phyloP scores from a whole-genome alignment of 1,140 invertebrate genomes.

The Leptinotarsa lineolata region DNA sequence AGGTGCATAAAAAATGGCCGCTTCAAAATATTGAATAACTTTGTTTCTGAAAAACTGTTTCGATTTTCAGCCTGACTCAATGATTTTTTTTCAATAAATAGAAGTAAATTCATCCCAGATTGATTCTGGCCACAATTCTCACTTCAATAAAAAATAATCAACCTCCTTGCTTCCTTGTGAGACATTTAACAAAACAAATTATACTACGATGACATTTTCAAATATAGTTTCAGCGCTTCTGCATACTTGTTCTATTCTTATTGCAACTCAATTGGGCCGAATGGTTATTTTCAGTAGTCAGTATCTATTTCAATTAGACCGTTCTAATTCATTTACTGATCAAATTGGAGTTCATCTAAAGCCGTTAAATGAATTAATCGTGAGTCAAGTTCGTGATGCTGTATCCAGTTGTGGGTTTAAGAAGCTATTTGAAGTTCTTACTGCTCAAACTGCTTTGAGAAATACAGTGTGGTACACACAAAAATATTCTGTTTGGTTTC shows the following conservation, averaged over 20 bases:
- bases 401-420: not conserved
- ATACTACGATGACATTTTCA: not conserved
- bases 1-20: too few species aligned
- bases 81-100: too few species aligned
- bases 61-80: too few species aligned
- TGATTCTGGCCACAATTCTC: too few species aligned
- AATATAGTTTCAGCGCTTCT: slow-evolving; percentile 16
- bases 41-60: too few species aligned
- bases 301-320: not conserved
- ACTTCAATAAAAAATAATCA: too few species aligned
- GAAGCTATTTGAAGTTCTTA: too few species aligned
- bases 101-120: too few species aligned
- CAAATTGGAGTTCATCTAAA: not conserved
- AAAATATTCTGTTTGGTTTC: too few species aligned
- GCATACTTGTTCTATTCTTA: slow-evolving; percentile 15
- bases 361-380: slow-evolving; percentile 4
- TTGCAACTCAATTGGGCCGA: not conserved
- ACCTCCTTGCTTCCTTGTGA: not conserved
- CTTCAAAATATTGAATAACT: too few species aligned
- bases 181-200: not conserved
- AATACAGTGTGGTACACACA: too few species aligned
- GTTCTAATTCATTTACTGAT: slow-evolving; percentile 2
- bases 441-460: too few species aligned
- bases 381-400: not conserved
- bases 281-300: not conserved